A percentile compares a stretch with the other conserved stretches of the same genome.
These are phyloP conservation scores for Lepidocyrtinus sp. DNA, from an alignment of 2,888 invertebrate species.

Conservation along the genomic window DNA sequence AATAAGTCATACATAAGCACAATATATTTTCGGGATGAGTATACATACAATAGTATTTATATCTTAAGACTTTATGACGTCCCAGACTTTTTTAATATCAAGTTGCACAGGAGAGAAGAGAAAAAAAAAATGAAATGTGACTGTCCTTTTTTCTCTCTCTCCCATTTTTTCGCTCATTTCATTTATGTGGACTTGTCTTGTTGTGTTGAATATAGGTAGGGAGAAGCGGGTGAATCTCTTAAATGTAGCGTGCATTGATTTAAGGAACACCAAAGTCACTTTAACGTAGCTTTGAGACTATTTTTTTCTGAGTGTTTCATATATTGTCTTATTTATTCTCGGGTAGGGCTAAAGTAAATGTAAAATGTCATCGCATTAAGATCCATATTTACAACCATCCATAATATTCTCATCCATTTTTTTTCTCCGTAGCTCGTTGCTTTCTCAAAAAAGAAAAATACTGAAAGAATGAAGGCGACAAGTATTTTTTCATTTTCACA, in stretches of 20 bases:
- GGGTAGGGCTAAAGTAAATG: slow-evolving; percentile 57
- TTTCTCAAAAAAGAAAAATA: slow-evolving; percentile 19
- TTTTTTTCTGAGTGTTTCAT: slow-evolving; percentile 28
- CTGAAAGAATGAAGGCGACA: slow-evolving; percentile 40
- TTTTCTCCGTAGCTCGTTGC: slow-evolving; percentile 44
- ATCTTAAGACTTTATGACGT: slow-evolving; percentile 21
- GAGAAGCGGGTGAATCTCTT: slow-evolving; percentile 55
- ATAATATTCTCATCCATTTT: slow-evolving; percentile 43
- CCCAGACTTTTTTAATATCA: slow-evolving; percentile 30
- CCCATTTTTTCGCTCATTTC: background rate
- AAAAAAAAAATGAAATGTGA: slow-evolving; percentile 44
- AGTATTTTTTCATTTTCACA: slow-evolving; percentile 8
- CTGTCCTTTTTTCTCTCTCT: slow-evolving; percentile 24
- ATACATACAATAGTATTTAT: slow-evolving; percentile 27
- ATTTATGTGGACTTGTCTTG: background rate
- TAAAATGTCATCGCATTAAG: slow-evolving; percentile 61
- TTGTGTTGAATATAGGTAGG: slow-evolving; percentile 54
- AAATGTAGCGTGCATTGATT: slow-evolving; percentile 62
- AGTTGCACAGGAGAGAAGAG: slow-evolving; percentile 34
- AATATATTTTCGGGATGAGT: background rate
- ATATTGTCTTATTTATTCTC: slow-evolving; percentile 60
- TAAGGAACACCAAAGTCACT: slow-evolving; percentile 55
- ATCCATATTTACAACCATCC: slow-evolving; percentile 60
- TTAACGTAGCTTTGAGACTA: slow-evolving; percentile 54
- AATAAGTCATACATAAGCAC: background rate